A percentile compares a stretch with the other conserved stretches of the same genome.
Conservation (phyloP, 2,888 invertebrate species). For the Helleia helle region DNA sequence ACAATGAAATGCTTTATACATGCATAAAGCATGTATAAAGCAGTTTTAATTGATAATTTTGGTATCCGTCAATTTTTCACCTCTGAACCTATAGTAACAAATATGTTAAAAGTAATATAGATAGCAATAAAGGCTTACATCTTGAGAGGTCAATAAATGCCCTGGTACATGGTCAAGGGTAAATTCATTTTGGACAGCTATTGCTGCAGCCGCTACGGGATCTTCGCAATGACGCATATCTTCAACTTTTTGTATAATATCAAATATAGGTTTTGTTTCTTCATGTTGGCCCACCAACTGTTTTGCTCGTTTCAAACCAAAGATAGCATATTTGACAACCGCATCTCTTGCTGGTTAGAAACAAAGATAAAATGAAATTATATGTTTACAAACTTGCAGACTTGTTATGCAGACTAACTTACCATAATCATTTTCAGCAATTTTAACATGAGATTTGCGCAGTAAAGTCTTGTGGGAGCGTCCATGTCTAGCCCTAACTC, state of each 20-base stretch:
- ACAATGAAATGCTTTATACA: too few relatives aligned
- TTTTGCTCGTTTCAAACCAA: slow-evolving; percentile 65
- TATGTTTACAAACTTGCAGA: background rate
- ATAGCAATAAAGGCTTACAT: slow-evolving; percentile 67
- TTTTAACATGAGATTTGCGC: slow-evolving; percentile 75
- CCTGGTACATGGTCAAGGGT: slow-evolving; percentile 81
- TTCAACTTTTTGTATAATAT: slow-evolving; percentile 61
- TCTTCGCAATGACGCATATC: slow-evolving; percentile 68
- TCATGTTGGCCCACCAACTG: slow-evolving; percentile 46
- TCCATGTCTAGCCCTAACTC: slow-evolving; percentile 76
- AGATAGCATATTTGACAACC: slow-evolving; percentile 66
- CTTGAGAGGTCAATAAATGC: slow-evolving; percentile 75
- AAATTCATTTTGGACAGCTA: slow-evolving; percentile 67
- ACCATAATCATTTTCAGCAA: slow-evolving; percentile 62
- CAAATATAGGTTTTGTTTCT: slow-evolving; percentile 49
- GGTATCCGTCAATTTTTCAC: too few relatives aligned
- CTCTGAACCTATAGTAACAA: too few relatives aligned
- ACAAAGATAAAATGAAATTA: slow-evolving; percentile 1
- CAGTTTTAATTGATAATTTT: too few relatives aligned
- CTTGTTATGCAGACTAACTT: slow-evolving; percentile 15
- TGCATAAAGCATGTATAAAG: too few relatives aligned
- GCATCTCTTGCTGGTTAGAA: slow-evolving; percentile 44
- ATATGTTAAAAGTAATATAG: too few relatives aligned
- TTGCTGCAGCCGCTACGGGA: slow-evolving; percentile 57
- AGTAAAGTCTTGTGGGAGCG: slow-evolving; percentile 84